Evolutionary conservation across 2,113 vertebrate genomes (phyloP).

Genomic region (Chloropsis hardwickii): DNA sequence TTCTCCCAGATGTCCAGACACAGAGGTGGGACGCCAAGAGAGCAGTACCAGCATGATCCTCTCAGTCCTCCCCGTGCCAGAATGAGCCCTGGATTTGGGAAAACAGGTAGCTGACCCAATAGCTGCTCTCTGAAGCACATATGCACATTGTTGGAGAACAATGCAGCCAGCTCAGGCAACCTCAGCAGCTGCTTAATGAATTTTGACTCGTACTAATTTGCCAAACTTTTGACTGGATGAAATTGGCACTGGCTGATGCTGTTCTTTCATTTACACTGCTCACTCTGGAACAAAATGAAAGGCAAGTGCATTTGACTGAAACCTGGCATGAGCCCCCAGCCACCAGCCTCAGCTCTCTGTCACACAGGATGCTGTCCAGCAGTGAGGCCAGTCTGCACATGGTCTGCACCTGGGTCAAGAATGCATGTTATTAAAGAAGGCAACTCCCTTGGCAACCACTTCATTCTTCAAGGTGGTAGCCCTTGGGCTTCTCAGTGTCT

Average conservation of each 20-base stretch:
- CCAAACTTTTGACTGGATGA: background rate
- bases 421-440: background rate
- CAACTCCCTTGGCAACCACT: background rate
- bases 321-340: background rate
- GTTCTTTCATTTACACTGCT: background rate
- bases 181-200: background rate
- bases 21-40: background rate
- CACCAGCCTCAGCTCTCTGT: background rate
- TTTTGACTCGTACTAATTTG: background rate
- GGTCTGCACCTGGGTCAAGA: background rate
- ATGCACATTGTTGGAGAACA: background rate
- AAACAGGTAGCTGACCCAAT: background rate
- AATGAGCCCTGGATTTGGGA: background rate
- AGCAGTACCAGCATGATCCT: background rate
- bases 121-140: background rate
- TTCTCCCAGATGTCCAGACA: background rate
- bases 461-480: background rate
- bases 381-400: background rate
- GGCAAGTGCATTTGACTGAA: background rate
- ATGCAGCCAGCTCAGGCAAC: background rate
- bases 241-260: background rate
- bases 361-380: background rate
- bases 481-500: background rate
- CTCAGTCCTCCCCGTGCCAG: background rate
- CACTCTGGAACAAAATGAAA: constrained; percentile 27